phyloP scores from a whole-genome alignment of 1,140 invertebrate genomes.

The Kradibia gibbosae region DNA sequence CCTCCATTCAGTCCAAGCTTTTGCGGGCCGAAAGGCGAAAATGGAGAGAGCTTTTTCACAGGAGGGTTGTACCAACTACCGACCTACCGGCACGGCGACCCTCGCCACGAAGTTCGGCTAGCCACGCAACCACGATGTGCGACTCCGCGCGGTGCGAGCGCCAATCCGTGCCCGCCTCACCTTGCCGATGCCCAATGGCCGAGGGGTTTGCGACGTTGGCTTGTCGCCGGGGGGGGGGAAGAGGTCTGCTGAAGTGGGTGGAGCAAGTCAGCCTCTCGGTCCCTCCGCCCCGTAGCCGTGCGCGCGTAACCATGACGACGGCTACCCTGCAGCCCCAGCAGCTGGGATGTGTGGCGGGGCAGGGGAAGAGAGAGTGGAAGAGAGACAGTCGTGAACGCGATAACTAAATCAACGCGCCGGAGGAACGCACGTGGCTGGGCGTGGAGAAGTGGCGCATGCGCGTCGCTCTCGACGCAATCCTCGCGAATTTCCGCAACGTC shows the following conservation, averaged over 20 bases:
- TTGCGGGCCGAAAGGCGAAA: too few relatives aligned
- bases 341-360: background rate
- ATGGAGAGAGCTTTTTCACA: too few relatives aligned
- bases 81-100: background rate
- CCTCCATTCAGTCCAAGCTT: too few relatives aligned
- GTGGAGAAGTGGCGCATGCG: constrained; percentile 51
- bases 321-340: too few relatives aligned
- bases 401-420: background rate
- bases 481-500: background rate
- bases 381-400: too few relatives aligned
- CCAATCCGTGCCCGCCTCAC: constrained; percentile 22
- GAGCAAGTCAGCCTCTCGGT: constrained; percentile 45
- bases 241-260: constrained; percentile 16
- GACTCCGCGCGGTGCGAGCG: background rate
- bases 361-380: background rate
- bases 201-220: too few relatives aligned
- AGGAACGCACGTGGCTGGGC: constrained; percentile 56
- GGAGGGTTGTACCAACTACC: background rate
- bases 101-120: background rate
- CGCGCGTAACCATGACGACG: constrained; percentile 37
- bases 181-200: constrained; percentile 33
- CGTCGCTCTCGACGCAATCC: background rate
- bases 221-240: constrained; percentile 40
- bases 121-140: background rate
- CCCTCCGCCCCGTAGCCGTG: background rate